Evolutionary conservation across 2,113 vertebrate genomes (phyloP).

Genomic region (Proterorhinus semilunaris): DNA sequence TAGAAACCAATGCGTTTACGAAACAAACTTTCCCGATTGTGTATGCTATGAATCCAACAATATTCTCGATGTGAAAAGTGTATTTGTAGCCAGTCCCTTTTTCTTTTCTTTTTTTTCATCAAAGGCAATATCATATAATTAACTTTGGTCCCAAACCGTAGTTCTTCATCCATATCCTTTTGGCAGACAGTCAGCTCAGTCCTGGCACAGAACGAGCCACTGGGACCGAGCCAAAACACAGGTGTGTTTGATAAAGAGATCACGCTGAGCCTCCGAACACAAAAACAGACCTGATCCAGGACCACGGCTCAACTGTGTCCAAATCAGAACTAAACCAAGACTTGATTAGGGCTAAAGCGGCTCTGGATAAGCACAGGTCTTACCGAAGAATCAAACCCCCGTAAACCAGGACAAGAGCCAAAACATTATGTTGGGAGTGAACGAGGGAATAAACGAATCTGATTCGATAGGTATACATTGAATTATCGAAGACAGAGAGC

Average conservation of each 20-base stretch:
- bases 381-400: not conserved
- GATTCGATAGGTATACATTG: too few relatives aligned
- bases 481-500: too few relatives aligned
- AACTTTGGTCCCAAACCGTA: conserved; percentile 23
- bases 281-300: not conserved
- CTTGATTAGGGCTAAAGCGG: not conserved
- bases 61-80: not conserved
- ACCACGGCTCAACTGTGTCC: not conserved
- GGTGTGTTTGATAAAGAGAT: conserved; percentile 67
- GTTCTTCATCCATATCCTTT: conserved; percentile 12
- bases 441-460: too few relatives aligned
- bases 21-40: conserved; percentile 16
- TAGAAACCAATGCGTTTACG: conserved; percentile 12
- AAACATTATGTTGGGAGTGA: too few relatives aligned
- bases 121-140: not conserved
- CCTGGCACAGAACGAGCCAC: conserved; percentile 34
- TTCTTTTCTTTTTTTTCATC: not conserved
- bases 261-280: conserved; percentile 14
- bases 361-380: not conserved
- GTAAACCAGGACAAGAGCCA: not conserved
- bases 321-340: not conserved
- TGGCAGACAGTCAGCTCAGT: conserved; percentile 31
- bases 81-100: not conserved
- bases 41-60: not conserved
- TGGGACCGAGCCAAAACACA: conserved; percentile 31